Conservation (phyloP, 23 tunicate genomes). For the Trididemnum clinides region DNA sequence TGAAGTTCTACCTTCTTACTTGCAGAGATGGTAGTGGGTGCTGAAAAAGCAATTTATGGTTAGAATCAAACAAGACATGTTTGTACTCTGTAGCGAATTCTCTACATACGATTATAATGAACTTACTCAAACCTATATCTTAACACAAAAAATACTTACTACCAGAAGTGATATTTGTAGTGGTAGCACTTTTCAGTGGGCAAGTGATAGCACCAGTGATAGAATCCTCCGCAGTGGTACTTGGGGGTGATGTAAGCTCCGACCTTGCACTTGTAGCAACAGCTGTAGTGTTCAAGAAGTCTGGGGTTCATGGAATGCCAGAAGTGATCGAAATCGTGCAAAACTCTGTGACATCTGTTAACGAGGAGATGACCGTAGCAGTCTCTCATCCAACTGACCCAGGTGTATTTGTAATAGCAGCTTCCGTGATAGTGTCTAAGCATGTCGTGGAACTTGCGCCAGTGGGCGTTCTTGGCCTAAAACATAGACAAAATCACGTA, state of each 20-base stretch:
- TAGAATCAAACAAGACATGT: too few relatives aligned
- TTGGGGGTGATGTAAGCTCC: slow-evolving; percentile 14
- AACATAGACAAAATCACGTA: neutral
- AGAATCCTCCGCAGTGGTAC: slow-evolving; percentile 18
- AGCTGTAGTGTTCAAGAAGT: slow-evolving; percentile 39
- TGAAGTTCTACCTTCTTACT: too few relatives aligned
- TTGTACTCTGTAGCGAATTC: too few relatives aligned
- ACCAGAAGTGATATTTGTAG: slow-evolving; percentile 29
- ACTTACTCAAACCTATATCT: too few relatives aligned
- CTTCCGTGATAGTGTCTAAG: slow-evolving; percentile 27
- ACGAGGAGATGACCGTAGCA: slow-evolving; percentile 26
- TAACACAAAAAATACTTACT: slow-evolving; percentile 18
- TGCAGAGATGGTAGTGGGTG: too few relatives aligned
- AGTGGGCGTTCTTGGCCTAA: slow-evolving; percentile 50
- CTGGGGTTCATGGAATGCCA: slow-evolving; percentile 33
- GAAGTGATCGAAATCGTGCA: slow-evolving; percentile 37
- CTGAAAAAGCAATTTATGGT: too few relatives aligned
- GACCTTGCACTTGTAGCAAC: slow-evolving; percentile 42
- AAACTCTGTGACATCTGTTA: neutral
- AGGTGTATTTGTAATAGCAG: slow-evolving; percentile 13
- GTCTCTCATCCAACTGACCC: neutral
- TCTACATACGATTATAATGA: too few relatives aligned
- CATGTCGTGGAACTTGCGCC: slow-evolving; percentile 24
- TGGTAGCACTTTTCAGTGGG: slow-evolving; percentile 25
- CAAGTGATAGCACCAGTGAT: slow-evolving; percentile 17